Percentiles rank a stretch among this genome's conserved stretches.
These are phyloP conservation scores for Epirrhoe alternata DNA, from an alignment of 2,888 invertebrate genomes.

Conservation along the genomic window DNA sequence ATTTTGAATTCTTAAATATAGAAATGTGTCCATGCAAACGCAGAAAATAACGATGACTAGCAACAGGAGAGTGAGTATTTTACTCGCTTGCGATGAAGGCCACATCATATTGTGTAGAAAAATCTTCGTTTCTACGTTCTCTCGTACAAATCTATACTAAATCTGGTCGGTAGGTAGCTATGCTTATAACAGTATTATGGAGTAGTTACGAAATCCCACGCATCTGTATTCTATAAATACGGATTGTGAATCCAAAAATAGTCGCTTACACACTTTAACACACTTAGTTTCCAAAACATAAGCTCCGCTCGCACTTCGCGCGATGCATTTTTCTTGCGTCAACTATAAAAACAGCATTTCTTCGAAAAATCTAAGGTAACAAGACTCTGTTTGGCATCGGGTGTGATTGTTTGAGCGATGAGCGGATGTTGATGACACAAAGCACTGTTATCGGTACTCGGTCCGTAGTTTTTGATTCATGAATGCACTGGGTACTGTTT, in stretches of 20 bases:
- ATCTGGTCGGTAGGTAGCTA: not conserved
- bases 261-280: constrained; percentile 19
- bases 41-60: constrained; percentile 86
- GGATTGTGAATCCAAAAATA: constrained; percentile 30
- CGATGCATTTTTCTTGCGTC: constrained; percentile 12
- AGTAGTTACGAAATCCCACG: constrained; percentile 29
- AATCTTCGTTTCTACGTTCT: constrained; percentile 19
- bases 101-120: constrained; percentile 85
- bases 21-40: constrained; percentile 89
- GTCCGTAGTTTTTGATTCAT: constrained; percentile 32
- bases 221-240: constrained; percentile 30
- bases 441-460: constrained; percentile 26
- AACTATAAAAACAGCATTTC: constrained; percentile 26
- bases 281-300: constrained; percentile 28
- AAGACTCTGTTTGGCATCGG: constrained; percentile 18
- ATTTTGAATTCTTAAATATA: constrained; percentile 89
- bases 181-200: constrained; percentile 16
- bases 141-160: constrained; percentile 17
- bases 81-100: constrained; percentile 90
- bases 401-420: constrained; percentile 34
- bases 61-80: constrained; percentile 86
- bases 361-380: constrained; percentile 21
- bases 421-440: constrained; percentile 28
- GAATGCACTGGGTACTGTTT: constrained; percentile 21
- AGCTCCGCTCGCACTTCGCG: constrained; percentile 16